These are phyloP conservation scores for Anser brachyrhynchus DNA, from an alignment of 2,113 vertebrate species.

Conservation along the genomic window DNA sequence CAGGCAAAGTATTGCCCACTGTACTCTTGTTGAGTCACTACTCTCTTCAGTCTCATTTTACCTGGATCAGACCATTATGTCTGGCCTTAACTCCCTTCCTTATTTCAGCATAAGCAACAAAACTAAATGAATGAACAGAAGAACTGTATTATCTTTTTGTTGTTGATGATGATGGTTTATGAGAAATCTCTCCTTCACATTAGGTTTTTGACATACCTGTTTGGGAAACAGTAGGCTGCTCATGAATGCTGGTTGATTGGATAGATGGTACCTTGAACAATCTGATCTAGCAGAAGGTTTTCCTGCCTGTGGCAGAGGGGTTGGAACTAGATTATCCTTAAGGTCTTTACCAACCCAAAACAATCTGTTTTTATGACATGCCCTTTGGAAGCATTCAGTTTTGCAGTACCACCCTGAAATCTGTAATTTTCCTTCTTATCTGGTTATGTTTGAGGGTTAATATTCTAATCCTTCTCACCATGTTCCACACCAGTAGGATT, in stretches of 20 bases:
- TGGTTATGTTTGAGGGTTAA: background rate
- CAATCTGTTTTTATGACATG: too few relatives aligned
- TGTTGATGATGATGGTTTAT: too few relatives aligned
- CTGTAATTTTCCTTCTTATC: background rate
- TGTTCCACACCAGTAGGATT: background rate
- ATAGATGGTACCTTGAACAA: too few relatives aligned
- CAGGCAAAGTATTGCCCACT: background rate
- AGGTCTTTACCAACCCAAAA: too few relatives aligned
- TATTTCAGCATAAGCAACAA: background rate
- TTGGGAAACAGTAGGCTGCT: background rate
- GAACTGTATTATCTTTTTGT: background rate
- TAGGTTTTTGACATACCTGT: background rate
- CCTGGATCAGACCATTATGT: fast-evolving
- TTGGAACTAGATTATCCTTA: too few relatives aligned
- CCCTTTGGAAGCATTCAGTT: background rate
- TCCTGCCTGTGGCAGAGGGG: too few relatives aligned
- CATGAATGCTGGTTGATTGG: background rate
- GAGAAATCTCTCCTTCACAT: background rate
- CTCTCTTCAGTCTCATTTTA: background rate
- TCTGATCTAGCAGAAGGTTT: too few relatives aligned
- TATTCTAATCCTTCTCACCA: background rate
- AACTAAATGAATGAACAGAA: background rate
- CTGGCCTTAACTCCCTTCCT: background rate
- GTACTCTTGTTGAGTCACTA: background rate
- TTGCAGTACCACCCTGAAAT: background rate